Evolutionary conservation across 2,888 invertebrate genomes (phyloP).

Genomic region (Agrochola circellaris): DNA sequence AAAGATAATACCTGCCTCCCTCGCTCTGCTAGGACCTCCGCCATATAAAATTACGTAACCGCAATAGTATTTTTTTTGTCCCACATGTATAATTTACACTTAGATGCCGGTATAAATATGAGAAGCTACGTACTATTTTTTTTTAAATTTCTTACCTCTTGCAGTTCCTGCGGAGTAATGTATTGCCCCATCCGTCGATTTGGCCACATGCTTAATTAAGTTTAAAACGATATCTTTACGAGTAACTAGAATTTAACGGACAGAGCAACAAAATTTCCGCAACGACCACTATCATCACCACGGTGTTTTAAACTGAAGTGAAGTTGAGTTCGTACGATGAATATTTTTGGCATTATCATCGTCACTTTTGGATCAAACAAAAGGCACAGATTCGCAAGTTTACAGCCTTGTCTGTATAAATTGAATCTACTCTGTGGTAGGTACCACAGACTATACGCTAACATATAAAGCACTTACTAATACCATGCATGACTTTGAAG

Average conservation of each 20-base stretch:
- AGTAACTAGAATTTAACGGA: conserved; percentile 25
- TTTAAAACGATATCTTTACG: conserved; percentile 15
- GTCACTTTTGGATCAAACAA: conserved; percentile 17
- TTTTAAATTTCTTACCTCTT: conserved; percentile 51
- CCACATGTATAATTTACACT: conserved; percentile 35
- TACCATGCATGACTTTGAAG: neutral
- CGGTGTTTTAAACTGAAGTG: conserved; percentile 24
- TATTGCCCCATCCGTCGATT: conserved; percentile 22
- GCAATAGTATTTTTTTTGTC: conserved; percentile 55
- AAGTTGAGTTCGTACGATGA: conserved; percentile 10
- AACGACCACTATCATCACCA: conserved; percentile 25
- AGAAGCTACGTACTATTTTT: neutral
- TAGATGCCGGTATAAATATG: conserved; percentile 36
- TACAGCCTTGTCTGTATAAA: neutral
- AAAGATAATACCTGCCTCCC: conserved; percentile 61
- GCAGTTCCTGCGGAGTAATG: conserved; percentile 1
- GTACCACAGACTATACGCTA: neutral
- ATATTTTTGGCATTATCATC: conserved; percentile 29
- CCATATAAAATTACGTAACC: conserved; percentile 70
- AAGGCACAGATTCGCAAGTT: conserved; percentile 32
- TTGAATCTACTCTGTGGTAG: neutral
- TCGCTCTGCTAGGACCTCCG: conserved; percentile 54
- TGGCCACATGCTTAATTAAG: conserved; percentile 46
- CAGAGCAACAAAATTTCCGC: conserved; percentile 15
- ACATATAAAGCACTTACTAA: neutral